Base-by-base conservation (phyloP, 2,113 vertebrate species). In the Hemiprocne comata region DNA sequence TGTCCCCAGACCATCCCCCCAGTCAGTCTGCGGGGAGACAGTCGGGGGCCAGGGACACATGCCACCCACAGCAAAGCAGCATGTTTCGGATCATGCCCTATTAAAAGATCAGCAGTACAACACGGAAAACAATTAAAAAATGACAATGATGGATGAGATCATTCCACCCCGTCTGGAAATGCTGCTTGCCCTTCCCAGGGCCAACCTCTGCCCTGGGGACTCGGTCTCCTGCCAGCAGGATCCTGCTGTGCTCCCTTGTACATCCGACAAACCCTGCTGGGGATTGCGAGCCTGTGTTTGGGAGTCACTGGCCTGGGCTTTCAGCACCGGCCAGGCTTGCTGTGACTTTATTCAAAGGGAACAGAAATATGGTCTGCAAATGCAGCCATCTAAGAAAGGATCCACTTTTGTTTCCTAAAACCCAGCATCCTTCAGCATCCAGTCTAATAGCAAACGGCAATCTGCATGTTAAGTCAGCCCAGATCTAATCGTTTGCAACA, bases 321-420 rank as follows among this genome's bases (percentile, higher is more conserved):
- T 58, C 78, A 73, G 58, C 60, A 51, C 12, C 6, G 23, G 17
- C 28, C 67, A 83, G 85, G 33, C n/a, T 90, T 66, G 40, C 31
- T 70, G 66, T 64, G 55, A 60, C 46, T 81, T 67, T 23, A 40
- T 40, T 74, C 16, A 51, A 74, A 70, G 16, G 7, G 51, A 83
- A 11, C 36, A 81, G 23, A 93, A 89, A 67, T 24, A 64, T 21
- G 19, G 73, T 88, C 86, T 95, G 72, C 34, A 57, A 92, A 64
- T 58, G 55, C 2, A 91, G 74, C 72, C 74, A 40, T 67, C 70
- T 80, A 92, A 64, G 88, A 94, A 89, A 87, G 48, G 21, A 72
- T 90, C 93, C 80, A 80, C 73, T 95, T 95, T 92, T 96, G 89
- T 94, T 74, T 46, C 66, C 48, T 44, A 53, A 93, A 96, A 89